A percentile compares a stretch with the other conserved stretches of the same genome.
Conservation (phyloP, 2,888 invertebrate species). For the Poecilobothrus nobilitatus region DNA sequence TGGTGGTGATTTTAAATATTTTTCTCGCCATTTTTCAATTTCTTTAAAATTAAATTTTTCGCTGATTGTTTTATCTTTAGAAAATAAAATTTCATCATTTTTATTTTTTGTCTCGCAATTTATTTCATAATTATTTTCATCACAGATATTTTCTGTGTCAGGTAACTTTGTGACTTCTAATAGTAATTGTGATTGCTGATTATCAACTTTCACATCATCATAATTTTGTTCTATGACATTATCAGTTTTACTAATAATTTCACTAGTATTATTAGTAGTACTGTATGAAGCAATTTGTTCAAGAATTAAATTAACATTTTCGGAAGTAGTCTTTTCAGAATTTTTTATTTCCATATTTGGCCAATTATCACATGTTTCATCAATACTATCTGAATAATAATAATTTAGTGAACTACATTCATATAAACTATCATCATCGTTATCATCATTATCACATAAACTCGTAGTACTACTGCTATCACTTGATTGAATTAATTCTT, state of each 20-base stretch:
- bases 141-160: conserved; percentile 6
- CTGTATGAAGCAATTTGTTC: conserved; percentile 3
- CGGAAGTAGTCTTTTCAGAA: background rate
- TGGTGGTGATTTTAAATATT: background rate
- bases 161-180: background rate
- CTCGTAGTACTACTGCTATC: conserved; percentile 2
- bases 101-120: background rate
- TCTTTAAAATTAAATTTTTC: background rate
- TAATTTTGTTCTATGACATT: background rate
- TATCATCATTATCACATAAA: conserved; percentile 6
- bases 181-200: background rate
- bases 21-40: background rate
- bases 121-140: background rate
- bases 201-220: background rate
- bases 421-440: conserved; percentile 2
- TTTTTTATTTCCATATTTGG: background rate
- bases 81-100: too few relatives aligned
- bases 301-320: background rate
- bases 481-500: background rate
- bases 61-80: background rate
- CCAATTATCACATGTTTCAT: conserved; percentile 6
- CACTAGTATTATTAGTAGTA: background rate
- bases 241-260: background rate
- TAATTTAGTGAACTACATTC: background rate
- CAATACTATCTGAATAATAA: background rate